These are phyloP conservation scores for Prietella phreatophila DNA, from an alignment of 2,113 vertebrate genomes.

Conservation along the genomic window DNA sequence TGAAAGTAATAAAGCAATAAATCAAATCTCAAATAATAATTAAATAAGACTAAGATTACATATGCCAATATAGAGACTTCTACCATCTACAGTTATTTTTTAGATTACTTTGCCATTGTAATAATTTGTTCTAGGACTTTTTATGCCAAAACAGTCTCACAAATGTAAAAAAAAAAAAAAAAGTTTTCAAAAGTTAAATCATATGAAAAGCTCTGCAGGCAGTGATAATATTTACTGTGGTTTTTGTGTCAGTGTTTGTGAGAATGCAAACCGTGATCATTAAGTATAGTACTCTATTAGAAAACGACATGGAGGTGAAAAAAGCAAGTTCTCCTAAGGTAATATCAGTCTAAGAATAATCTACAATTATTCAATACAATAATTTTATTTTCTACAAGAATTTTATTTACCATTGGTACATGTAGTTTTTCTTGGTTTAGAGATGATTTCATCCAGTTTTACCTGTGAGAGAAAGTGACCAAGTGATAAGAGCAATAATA, in stretches of 20 bases:
- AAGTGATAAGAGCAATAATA: conserved; percentile 14
- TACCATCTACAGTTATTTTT: background rate
- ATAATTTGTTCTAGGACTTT: background rate
- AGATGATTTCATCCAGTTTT: background rate
- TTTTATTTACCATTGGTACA: background rate
- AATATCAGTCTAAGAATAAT: background rate
- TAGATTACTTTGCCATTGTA: background rate
- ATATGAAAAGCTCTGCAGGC: background rate
- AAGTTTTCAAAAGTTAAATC: background rate
- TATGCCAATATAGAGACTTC: background rate
- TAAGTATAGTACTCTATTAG: background rate
- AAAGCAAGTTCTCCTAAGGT: background rate
- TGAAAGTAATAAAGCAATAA: background rate
- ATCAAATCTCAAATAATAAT: background rate
- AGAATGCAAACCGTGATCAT: background rate
- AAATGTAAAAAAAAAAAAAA: background rate
- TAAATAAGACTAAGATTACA: background rate
- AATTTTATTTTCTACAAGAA: too few relatives aligned
- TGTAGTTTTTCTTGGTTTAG: background rate
- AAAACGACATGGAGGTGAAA: background rate
- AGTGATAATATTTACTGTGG: background rate
- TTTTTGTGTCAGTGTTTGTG: background rate
- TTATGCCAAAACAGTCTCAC: background rate
- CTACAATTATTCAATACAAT: too few relatives aligned
- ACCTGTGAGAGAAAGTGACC: background rate